Evolutionary conservation across 2,113 vertebrate genomes (phyloP), one percentile per base, ranked within the genome.

Genomic region (Narcine bancroftii): DNA sequence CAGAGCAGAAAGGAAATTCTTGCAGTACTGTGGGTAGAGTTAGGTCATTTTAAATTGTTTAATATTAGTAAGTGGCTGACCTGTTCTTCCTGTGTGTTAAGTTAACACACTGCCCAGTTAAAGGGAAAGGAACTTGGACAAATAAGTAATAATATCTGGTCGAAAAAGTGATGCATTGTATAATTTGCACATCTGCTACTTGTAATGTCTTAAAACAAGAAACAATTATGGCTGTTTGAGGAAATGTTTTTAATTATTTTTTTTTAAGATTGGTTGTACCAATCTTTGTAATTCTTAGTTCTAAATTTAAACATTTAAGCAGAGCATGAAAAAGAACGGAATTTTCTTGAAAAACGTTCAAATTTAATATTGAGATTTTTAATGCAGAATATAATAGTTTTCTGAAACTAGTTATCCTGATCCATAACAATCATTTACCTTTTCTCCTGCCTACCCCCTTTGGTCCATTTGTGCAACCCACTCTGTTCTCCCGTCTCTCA

Each of bases 61-160:
- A 91, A 91, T 91, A 91, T 91, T 91, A 91, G 63, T 91, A 91
- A 91, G 89, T 91, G 89, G 63, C 63, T 91, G 89, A 91, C 89
- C 89, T 91, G 89, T 11, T 69, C 89, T 91, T 91, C 89, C 89
- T 91, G 65, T 36, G 71, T 69, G 63, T 91, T 91, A 91, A 91
- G 47, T 87, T 69, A 91, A 69, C 36, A 71, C 66, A 26, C 42
- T 91, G 89, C 47, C 89, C 47, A 91, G 89, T 69, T 69, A 69
- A 91, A 69, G 89, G 89, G 89, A 69, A 91, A 47, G 63, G 63
- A 91, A 91, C 42, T 69, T 69, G 26, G 89, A 39, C 65, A 71
- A 91, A 91, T 47, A 71, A 91, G 89, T 91, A 69, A 21, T 91
- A 91, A 69, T 71, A 69, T 69, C 39, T 69, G 24, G 89, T 91